Evolutionary conservation across 2,113 vertebrate species (phyloP).

Genomic region (Labeo rohita): DNA sequence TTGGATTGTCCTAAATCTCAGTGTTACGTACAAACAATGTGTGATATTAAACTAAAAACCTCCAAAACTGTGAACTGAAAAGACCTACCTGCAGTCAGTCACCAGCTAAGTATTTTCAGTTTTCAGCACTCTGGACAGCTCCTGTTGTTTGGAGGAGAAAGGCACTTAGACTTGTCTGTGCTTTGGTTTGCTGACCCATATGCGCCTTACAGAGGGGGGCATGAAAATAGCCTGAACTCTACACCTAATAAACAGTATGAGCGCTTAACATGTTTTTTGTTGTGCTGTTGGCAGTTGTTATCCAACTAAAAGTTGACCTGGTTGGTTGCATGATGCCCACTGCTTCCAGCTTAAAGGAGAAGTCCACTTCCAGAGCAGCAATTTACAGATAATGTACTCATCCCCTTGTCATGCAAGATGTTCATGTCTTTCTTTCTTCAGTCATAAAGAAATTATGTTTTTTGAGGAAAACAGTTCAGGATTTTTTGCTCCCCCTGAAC

Average conservation of each 20-base stretch:
- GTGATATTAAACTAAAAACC: neutral
- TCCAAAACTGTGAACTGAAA: neutral
- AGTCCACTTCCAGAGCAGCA: too few species aligned
- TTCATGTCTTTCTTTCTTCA: too few species aligned
- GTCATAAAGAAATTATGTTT: too few species aligned
- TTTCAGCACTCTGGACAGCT: slow-evolving; percentile 50
- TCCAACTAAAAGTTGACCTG: slow-evolving; percentile 6
- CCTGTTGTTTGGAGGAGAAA: neutral
- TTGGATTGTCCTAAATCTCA: neutral
- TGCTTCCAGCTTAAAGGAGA: neutral
- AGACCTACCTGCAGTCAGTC: neutral
- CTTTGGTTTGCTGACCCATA: neutral
- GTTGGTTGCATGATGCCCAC: neutral
- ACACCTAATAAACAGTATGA: slow-evolving; percentile 2
- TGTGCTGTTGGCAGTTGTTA: slow-evolving; percentile 4
- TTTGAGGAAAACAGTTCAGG: too few species aligned
- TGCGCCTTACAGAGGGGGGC: slow-evolving; percentile 15
- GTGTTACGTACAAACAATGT: neutral
- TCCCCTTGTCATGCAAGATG: too few species aligned
- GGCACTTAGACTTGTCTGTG: neutral
- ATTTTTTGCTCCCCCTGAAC: too few species aligned
- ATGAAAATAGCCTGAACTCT: slow-evolving; percentile 11
- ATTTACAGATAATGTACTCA: too few species aligned
- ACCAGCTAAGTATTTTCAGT: neutral
- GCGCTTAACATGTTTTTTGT: slow-evolving; percentile 8